A percentile compares a stretch with the other conserved stretches of the same genome.
Evolutionary conservation across 2,888 invertebrate genomes (phyloP).

Genomic region (Ectemnius continuus): DNA sequence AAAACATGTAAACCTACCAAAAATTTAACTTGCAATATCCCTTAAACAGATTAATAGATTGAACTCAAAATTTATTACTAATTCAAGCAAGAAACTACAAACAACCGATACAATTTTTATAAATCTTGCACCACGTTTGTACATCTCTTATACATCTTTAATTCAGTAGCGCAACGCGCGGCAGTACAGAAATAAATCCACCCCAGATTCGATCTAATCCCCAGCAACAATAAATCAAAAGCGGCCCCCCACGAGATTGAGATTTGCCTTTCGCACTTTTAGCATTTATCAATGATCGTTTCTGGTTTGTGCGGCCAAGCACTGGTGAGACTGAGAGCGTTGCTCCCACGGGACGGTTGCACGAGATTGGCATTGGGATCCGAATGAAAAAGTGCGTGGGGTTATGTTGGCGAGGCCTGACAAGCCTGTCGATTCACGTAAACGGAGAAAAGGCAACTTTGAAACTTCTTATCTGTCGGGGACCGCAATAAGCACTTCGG

Average conservation of each 20-base stretch:
- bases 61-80: no score
- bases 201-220: no score
- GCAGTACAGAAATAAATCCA: no score
- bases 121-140: no score
- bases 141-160: no score
- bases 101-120: no score
- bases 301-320: constrained; percentile 22
- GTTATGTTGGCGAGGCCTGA: constrained; percentile 7
- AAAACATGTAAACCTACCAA: no score
- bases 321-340: constrained; percentile 4
- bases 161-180: no score
- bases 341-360: constrained; percentile 19
- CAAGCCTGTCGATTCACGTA: constrained; percentile 38
- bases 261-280: constrained; percentile 13
- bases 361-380: constrained; percentile 44
- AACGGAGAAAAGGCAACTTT: constrained; percentile 21
- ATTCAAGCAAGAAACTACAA: no score
- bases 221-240: no score
- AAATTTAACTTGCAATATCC: no score
- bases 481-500: constrained; percentile 31
- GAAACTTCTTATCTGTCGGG: constrained; percentile 41
- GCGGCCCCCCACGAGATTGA: background rate
- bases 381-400: constrained; percentile 39
- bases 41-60: no score
- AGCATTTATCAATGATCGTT: constrained; percentile 36